These are phyloP conservation scores for Strigamia transsilvanica DNA, from an alignment of 2,888 invertebrate genomes.

Conservation along the genomic window DNA sequence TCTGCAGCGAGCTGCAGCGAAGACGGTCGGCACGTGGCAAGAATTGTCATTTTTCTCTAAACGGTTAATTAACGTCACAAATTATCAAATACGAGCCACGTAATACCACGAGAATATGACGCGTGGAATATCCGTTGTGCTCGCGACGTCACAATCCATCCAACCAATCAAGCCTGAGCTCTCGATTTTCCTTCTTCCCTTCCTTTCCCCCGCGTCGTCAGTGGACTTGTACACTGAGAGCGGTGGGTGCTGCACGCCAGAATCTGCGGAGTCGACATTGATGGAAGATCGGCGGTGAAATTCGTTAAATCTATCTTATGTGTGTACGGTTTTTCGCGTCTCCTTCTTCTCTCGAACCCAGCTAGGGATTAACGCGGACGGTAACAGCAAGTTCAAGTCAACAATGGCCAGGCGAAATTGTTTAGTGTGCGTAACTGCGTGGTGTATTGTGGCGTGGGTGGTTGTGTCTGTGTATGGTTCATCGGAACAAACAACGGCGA, in stretches of 20 bases:
- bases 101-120: background rate
- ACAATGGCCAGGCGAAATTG: conserved; percentile 15
- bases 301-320: background rate
- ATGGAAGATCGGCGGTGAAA: conserved; percentile 17
- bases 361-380: conserved; percentile 16
- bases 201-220: background rate
- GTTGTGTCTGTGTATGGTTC: background rate
- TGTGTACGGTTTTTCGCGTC: background rate
- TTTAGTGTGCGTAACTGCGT: background rate
- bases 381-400: background rate
- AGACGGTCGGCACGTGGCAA: background rate
- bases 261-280: background rate
- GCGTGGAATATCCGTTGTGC: background rate
- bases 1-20: background rate
- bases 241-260: background rate
- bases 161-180: background rate
- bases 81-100: background rate
- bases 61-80: background rate
- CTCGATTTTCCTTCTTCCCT: background rate
- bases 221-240: background rate
- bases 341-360: background rate
- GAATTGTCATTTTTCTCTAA: background rate
- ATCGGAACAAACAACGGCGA: background rate
- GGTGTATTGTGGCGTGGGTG: conserved; percentile 32
- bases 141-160: background rate